Conservation (phyloP, 2,888 invertebrate genomes). For the Phyllotreta striolata region DNA sequence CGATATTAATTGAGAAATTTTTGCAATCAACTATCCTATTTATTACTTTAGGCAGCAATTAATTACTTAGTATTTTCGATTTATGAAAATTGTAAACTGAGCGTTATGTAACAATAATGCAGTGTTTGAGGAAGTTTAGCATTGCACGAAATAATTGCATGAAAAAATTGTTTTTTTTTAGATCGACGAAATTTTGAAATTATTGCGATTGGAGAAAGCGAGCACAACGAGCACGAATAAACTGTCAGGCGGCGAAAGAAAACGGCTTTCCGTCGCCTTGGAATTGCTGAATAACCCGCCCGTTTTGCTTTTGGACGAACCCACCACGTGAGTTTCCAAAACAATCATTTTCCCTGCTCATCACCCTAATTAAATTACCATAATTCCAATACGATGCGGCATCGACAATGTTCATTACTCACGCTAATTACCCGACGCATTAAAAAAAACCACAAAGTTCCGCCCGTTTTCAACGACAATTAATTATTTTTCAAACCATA, state of each 20-base stretch:
- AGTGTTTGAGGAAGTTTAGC: neutral
- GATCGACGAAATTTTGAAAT: conserved; percentile 87
- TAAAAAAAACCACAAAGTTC: no score
- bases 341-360: neutral
- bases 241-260: conserved; percentile 92
- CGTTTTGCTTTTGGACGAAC: conserved; percentile 93
- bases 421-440: no score
- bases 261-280: conserved; percentile 90
- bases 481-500: no score
- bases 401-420: no score
- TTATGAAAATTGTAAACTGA: no score
- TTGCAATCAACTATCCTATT: no score
- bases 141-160: neutral
- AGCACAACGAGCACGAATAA: conserved; percentile 75
- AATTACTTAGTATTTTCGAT: no score
- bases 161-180: conserved; percentile 59
- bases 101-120: no score
- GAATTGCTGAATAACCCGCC: conserved; percentile 96
- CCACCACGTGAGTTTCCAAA: conserved; percentile 82
- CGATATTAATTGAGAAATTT: no score
- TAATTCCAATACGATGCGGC: no score
- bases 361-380: neutral
- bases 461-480: no score
- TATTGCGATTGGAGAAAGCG: conserved; percentile 77
- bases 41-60: no score